A percentile compares a stretch with the other conserved stretches of the same genome.
Conservation (phyloP, 2,797 vertebrate genomes). For the Okamejei kenojei region DNA sequence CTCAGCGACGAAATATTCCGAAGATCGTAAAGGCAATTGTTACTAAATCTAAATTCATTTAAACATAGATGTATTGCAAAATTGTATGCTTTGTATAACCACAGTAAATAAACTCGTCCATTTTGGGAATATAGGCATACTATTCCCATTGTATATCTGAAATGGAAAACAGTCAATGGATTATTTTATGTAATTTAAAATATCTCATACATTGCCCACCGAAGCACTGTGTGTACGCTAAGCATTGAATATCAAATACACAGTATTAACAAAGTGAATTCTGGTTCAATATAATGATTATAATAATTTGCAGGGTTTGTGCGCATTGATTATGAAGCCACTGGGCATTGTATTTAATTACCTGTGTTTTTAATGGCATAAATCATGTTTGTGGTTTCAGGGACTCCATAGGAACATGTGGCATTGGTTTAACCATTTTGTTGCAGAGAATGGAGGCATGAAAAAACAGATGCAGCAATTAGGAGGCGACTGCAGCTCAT, state of each 20-base stretch:
- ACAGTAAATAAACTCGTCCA: neutral
- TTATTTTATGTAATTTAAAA: neutral
- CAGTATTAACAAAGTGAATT: neutral
- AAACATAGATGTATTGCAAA: slow-evolving; percentile 6
- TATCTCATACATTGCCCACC: neutral
- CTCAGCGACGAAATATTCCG: neutral
- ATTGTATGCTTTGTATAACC: neutral
- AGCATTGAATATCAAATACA: neutral
- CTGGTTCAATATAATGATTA: neutral
- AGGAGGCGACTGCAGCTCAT: slow-evolving; percentile 76
- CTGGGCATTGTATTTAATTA: slow-evolving; percentile 20
- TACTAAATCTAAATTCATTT: slow-evolving; percentile 8
- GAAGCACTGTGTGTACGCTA: neutral
- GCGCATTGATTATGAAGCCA: slow-evolving; percentile 2
- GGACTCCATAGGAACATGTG: slow-evolving; percentile 72
- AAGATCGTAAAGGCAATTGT: neutral
- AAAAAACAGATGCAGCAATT: slow-evolving; percentile 73
- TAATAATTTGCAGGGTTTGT: neutral
- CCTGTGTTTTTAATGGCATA: slow-evolving; percentile 29
- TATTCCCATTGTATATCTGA: no score
- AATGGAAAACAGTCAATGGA: neutral
- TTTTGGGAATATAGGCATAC: neutral
- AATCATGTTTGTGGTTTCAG: slow-evolving; percentile 54
- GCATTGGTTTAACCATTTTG: slow-evolving; percentile 69
- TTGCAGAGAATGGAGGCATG: slow-evolving; percentile 67